Evolutionary conservation across 2,113 vertebrate species (phyloP), one percentile per base, ranked within the genome.

Genomic region (Nothobranchius kuhntae): DNA sequence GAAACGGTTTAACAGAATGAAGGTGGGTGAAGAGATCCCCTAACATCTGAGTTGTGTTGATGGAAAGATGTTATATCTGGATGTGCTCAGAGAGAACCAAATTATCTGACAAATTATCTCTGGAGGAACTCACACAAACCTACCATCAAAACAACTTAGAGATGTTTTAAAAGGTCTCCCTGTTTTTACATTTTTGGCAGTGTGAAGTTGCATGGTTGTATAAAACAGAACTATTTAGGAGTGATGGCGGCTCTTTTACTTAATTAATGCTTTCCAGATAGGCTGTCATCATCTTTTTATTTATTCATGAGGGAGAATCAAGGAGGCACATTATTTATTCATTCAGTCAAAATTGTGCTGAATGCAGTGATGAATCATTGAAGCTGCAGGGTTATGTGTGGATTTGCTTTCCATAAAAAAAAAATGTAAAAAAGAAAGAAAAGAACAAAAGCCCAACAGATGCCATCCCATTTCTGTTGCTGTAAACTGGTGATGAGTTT

Each of bases 401-500:
- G 12, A 6, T 24, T 50, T 46, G 11, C 62, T 68, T 47, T 35
- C 7, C 0, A 9, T 35, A 2, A 63, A 53, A 7, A 30, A 26
- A 2, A 45, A 0, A 53, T 46, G 55, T 53, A 4, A 26, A 26
- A 1, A 48, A 10, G 11, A 24, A 42, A 42, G 40, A 42, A 42
- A 9, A 42, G 3, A 42, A 30, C 30, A 30, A 40, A 40, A 40
- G 38, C 38, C 6, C 38, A 40, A 63, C 57, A 71, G 50, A 44
- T 72, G 56, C 35, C 0, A 8, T 47, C 30, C 14, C 0, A 24
- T 36, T 64, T 30, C 1, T n/a, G 4, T n/a, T 10, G 15, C 1
- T 42, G 53, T 14, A 70, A 57, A 36, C 62, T 45, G 69, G 50
- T 12, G 40, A 67, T 12, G 59, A 44, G 15, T 47, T 48, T 56